Conservation (phyloP, 2,888 invertebrate genomes). For the Petrolisthes manimaculis region DNA sequence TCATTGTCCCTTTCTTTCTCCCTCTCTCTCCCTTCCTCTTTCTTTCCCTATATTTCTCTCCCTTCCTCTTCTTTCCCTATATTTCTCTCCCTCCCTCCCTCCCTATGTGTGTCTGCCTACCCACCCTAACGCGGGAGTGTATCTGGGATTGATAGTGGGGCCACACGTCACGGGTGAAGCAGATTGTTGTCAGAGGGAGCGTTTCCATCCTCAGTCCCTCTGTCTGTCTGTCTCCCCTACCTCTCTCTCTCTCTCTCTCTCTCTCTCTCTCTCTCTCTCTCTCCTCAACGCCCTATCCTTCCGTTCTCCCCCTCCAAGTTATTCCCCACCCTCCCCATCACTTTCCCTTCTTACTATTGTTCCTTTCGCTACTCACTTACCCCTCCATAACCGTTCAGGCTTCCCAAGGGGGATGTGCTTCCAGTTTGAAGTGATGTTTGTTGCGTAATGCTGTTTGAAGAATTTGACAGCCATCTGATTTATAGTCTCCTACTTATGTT, state of each 20-base stretch:
- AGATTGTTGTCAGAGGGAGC: not conserved
- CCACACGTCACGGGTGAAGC: not conserved
- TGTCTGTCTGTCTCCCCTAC: not conserved
- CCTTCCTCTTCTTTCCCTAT: slow-evolving; percentile 4
- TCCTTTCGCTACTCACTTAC: no score
- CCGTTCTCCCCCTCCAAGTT: not conserved
- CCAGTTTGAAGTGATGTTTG: no score
- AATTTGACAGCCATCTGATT: no score
- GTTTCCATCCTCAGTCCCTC: not conserved
- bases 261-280: not conserved
- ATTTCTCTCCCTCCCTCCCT: slow-evolving; percentile 8
- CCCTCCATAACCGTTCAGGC: no score
- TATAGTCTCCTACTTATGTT: no score
- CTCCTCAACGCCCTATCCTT: not conserved
- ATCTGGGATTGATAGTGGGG: not conserved
- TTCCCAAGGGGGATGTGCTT: no score
- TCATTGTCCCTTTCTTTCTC: not conserved
- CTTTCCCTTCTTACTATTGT: not conserved
- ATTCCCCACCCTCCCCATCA: not conserved
- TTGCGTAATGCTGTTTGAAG: no score
- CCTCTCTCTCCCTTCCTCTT: slow-evolving; percentile 18
- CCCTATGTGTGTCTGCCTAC: not conserved
- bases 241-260: not conserved
- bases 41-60: slow-evolving; percentile 13
- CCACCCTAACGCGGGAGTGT: not conserved